A percentile compares a stretch with the other conserved stretches of the same genome.
Conservation (phyloP, 2,113 vertebrate genomes). For the Hemicordylus capensis region DNA sequence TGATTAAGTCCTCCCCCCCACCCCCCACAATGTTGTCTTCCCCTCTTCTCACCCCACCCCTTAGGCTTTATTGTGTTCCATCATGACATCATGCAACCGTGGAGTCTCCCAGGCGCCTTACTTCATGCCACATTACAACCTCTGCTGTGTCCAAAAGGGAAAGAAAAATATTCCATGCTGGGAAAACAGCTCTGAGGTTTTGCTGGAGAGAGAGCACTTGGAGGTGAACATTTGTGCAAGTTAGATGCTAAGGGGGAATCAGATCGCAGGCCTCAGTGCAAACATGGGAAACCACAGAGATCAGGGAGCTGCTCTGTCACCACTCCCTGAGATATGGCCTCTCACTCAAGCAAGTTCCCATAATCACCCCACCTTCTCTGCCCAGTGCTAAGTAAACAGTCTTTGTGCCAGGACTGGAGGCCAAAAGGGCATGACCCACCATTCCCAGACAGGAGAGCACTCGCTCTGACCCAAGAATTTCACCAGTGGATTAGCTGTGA, state of each 20-base stretch:
- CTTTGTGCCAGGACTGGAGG: not conserved
- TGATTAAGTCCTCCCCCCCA: not conserved
- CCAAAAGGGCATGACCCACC: slow-evolving; percentile 2
- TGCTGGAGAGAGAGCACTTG: not conserved
- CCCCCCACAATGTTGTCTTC: not conserved
- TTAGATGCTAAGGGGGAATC: slow-evolving; percentile 13
- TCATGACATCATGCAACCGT: slow-evolving; percentile 7
- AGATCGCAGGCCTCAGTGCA: slow-evolving; percentile 4
- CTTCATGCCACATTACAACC: slow-evolving; percentile 41
- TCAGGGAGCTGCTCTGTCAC: slow-evolving; percentile 5
- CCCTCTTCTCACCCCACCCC: not conserved
- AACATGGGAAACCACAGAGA: slow-evolving; percentile 15
- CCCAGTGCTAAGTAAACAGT: not conserved
- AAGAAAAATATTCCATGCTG: slow-evolving; percentile 38
- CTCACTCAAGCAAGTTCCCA: not conserved
- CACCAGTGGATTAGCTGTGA: not conserved
- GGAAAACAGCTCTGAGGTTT: slow-evolving; percentile 22
- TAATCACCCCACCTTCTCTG: not conserved
- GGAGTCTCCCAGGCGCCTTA: slow-evolving; percentile 8
- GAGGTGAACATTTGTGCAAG: not conserved
- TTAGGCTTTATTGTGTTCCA: not conserved
- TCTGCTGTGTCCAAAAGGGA: slow-evolving; percentile 43
- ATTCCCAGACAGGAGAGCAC: not conserved
- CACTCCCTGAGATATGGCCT: not conserved
- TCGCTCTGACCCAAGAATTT: not conserved